Evolutionary conservation across 2,797 vertebrate genomes (phyloP), one percentile per base, ranked within the genome.

Genomic region (Harpia harpyja): DNA sequence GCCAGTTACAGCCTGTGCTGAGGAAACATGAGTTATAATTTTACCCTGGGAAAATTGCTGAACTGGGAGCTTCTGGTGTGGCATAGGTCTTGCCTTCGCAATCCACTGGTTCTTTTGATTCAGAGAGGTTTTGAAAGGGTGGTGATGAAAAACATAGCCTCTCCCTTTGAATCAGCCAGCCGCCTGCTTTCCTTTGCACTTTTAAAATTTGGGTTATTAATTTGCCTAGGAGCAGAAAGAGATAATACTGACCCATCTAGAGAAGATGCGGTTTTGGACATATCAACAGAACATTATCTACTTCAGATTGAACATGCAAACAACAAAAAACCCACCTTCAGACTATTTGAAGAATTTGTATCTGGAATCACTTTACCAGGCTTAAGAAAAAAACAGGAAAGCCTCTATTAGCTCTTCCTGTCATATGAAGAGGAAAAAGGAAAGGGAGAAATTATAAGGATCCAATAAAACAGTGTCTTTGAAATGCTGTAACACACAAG

Each of bases 41-140:
- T 97, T 89, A 97, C 94, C 96, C 96, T 97, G 97, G 96, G 97
- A 97, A 97, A 97, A 97, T 95, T 97, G 97, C 97, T 96, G 96
- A 97, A 96, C 94, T 97, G 92, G 91, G 95, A 97, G 95, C 97
- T 95, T 97, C 96, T 97, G 95, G 94, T 95, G 96, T 97, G 96
- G 96, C 96, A 97, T 35, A 97, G 95, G 92, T 93, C 94, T 96
- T 96, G 95, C 94, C 95, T 97, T 95, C 68, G 89, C 95, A 97
- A 96, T 96, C 93, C 96, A 96, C 90, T 95, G 95, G 95, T 95
- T 97, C 96, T 97, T 97, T 96, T 97, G 95, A 97, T 96, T 96
- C 95, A 96, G 75, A 89, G 94, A 95, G 85, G 79, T 96, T 96
- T 96, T 96, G 95, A 95, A 97, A 97, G 94, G 94, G 96, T 70